Evolutionary conservation across 2,113 vertebrate species (phyloP), one percentile per base, ranked within the genome.

Genomic region (Platichthys flesus): DNA sequence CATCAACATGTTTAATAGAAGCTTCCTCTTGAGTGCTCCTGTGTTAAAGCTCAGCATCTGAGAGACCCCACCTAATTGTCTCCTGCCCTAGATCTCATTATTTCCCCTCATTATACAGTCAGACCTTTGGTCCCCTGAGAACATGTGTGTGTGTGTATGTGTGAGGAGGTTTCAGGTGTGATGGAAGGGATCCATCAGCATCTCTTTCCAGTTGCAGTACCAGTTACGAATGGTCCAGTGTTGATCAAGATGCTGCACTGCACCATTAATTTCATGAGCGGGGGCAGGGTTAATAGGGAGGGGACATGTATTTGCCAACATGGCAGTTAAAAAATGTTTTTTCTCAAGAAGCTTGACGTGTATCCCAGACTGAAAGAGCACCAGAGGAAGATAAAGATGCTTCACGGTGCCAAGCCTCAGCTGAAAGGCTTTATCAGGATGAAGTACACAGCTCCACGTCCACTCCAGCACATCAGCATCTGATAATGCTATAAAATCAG

Each of bases 51-150:
- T 6, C 74, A 82, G 81, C 80, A 61, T 88, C 78, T 61, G 24
- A 78, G 80, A 77, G 75, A 79, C 74, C 73, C 79, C 59, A 9
- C 28, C 81, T 90, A 89, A 84, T 81, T 87, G 81, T 83, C 78
- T 88, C 65, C 37, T 56, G 71, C 66, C 66, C 78, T 83, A 47
- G 23, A 78, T 85, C 81, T 88, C 70, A 86, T 94, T 87, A 91
- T 83, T 73, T 70, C 28, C 49, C 78, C 78, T 72, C 74, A 85
- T 89, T 86, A 84, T 80, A 51, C 81, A 66, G 52, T 37, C 24
- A 52, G 28, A 84, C 85, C 85, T 69, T 49, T 83, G 7, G 2
- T 3, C 51, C 51, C 51, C 51, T n/a, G n/a, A 47, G 67, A 58
- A 45, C 12, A 20, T 28, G 28, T 64, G 31, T 60, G 31, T 37